Percentiles rank a stretch among this genome's conserved stretches.
phyloP scores from a whole-genome alignment of 2,797 vertebrate genomes.

The Falco novaeseelandiae region DNA sequence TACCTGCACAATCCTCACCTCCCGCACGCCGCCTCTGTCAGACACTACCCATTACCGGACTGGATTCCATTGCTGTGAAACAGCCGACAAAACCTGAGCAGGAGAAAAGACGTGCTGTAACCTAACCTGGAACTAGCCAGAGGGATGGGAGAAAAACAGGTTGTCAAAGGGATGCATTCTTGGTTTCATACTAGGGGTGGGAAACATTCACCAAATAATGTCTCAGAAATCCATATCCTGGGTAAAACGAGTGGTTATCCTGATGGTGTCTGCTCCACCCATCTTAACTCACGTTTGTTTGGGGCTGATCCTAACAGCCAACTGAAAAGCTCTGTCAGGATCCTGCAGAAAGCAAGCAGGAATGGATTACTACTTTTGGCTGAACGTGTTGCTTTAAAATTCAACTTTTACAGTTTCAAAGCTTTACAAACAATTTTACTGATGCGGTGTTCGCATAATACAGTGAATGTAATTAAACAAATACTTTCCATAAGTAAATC shows the following conservation, averaged over 20 bases:
- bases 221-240: neutral
- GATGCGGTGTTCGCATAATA: neutral
- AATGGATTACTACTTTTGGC: neutral
- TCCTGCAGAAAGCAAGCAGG: neutral
- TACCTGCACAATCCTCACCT: neutral
- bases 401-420: neutral
- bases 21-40: neutral
- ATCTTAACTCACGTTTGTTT: neutral
- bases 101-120: neutral
- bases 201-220: neutral
- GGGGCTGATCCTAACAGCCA: neutral
- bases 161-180: neutral
- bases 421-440: constrained; percentile 12
- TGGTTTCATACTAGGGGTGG: neutral
- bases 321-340: neutral
- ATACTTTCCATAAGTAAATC: neutral
- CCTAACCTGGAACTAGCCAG: neutral
- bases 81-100: neutral
- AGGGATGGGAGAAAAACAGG: neutral
- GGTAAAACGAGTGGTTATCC: neutral
- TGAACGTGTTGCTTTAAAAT: neutral
- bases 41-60: rapidly evolving
- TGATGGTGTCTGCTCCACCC: neutral
- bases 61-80: neutral
- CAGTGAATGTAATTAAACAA: neutral